Conservation (phyloP, 2,888 invertebrate species). For the Troides aeacus region DNA sequence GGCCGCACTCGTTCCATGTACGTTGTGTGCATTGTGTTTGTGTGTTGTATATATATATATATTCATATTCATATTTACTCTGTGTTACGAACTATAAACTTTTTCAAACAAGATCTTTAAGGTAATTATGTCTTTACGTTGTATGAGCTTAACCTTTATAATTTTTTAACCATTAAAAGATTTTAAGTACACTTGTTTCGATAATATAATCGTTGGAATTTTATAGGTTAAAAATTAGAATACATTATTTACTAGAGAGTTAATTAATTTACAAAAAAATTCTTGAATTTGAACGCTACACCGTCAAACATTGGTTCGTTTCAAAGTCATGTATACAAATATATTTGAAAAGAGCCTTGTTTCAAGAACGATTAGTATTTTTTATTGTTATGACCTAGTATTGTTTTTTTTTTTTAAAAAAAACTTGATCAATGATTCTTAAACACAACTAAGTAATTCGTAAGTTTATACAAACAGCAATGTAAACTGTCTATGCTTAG, state of each 20-base stretch:
- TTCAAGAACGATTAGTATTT: too few species aligned
- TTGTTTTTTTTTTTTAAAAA: too few species aligned
- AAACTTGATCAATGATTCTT: too few species aligned
- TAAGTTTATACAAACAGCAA: background rate
- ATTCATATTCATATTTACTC: too few species aligned
- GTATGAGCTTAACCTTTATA: conserved; percentile 7
- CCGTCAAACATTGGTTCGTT: too few species aligned
- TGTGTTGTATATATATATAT: conserved; percentile 16
- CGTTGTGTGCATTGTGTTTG: conserved; percentile 49
- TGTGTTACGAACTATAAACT: background rate
- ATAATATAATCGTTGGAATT: background rate
- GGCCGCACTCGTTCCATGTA: conserved; percentile 45
- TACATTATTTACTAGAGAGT: too few species aligned
- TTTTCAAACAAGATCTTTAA: conserved; percentile 1
- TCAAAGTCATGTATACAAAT: background rate
- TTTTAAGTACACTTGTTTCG: background rate
- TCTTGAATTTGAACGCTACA: too few species aligned
- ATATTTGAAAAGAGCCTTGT: too few species aligned
- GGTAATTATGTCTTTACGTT: conserved; percentile 3
- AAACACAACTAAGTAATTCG: too few species aligned
- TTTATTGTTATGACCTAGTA: too few species aligned
- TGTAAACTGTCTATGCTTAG: background rate
- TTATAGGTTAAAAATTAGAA: background rate
- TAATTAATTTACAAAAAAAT: too few species aligned
- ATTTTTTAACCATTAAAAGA: conserved; percentile 6